phyloP scores from a whole-genome alignment of 2,113 vertebrate genomes.

The Pseudorhombus dupliciocellatus region DNA sequence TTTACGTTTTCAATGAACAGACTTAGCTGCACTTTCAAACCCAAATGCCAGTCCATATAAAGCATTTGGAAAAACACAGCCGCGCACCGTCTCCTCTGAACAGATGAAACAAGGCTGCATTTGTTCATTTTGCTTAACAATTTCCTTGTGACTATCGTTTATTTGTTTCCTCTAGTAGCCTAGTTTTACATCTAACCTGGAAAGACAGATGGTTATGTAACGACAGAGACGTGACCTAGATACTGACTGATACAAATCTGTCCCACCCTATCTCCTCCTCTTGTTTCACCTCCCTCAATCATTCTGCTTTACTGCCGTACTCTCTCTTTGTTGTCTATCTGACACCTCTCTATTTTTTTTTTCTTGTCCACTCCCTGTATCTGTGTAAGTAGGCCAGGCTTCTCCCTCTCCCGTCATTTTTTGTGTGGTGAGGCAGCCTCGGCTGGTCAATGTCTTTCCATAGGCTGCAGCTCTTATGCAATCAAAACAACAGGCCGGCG shows the following conservation, averaged over 20 bases:
- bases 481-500: constrained; percentile 67
- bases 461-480: constrained; percentile 68
- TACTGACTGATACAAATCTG: constrained; percentile 62
- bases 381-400: constrained; percentile 69
- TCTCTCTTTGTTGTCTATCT: constrained; percentile 34
- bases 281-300: constrained; percentile 29
- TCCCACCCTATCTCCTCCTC: constrained; percentile 32
- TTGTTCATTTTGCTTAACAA: constrained; percentile 19
- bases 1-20: constrained; percentile 8
- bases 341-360: constrained; percentile 4
- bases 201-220: constrained; percentile 77
- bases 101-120: constrained; percentile 12
- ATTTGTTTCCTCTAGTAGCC: constrained; percentile 59
- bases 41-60: not conserved
- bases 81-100: not conserved
- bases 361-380: not conserved
- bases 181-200: constrained; percentile 67
- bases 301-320: constrained; percentile 23
- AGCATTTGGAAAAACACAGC: not conserved
- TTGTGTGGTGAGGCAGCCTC: constrained; percentile 44
- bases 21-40: not conserved
- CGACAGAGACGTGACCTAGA: constrained; percentile 70
- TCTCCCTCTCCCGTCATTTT: constrained; percentile 59
- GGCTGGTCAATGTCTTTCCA: constrained; percentile 51
- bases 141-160: constrained; percentile 54